Evolutionary conservation across 2,888 invertebrate species (phyloP), one percentile per base, ranked within the genome.

Genomic region (Tipula confusa): DNA sequence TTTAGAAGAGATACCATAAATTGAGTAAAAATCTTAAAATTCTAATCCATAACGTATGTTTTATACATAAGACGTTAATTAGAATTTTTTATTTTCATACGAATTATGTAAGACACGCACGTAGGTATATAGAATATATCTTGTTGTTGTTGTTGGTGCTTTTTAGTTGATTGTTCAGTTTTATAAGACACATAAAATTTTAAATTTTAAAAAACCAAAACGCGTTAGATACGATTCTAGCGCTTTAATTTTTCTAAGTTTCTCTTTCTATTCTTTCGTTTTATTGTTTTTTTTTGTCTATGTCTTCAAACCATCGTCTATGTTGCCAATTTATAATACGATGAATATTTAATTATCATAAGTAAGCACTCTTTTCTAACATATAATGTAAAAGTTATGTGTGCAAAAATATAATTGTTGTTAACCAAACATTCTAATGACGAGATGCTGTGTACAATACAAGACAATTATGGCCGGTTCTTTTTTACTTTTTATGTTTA

Each of bases 31-130:
- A 64, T 64, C 64, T 64, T 64, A 64, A 64, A 64, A 64, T 64
- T 64, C 64, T 64, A 24, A 64, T 11, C 18, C 64, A 24, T 64
- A 64, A 64, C 24, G 64, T 24, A n/a, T 38, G n/a, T 38, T n/a
- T n/a, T 43, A 43, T n/a, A 43, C 15, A 15, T n/a, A 43, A n/a
- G 2, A 43, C 64, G 64, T 64, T 64, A 64, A 64, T 64, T 64
- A 64, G 64, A 64, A 64, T 64, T 64, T 24, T 43, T 43, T 43
- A 9, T 33, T 33, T 33, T n/a, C n/a, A 64, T 64, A 24, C 64
- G 64, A 64, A 64, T 64, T 64, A 64, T 64, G 64, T 64, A 64
- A 64, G 64, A 64, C 64, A 64, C 64, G 64, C 64, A 64, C 64
- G 64, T 64, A 64, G 24, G 9, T 64, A 9, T 64, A 24, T 64